Evolutionary conservation across 37 sponge, comb jelly and placozoan species (phyloP).

Genomic region (Diacarnus erythraeanus): DNA sequence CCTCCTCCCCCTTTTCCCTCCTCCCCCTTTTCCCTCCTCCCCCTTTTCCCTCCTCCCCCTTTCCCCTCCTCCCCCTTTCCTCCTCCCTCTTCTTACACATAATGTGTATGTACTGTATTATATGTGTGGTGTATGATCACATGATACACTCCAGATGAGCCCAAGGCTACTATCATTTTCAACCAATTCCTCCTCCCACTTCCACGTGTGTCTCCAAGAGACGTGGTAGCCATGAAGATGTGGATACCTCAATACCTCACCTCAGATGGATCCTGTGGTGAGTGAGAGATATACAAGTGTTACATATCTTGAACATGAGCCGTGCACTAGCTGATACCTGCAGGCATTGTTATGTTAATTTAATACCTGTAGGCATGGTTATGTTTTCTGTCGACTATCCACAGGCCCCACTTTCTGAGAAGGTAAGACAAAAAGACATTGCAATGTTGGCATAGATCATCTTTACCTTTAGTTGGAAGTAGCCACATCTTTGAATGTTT

Average conservation of each 20-base stretch:
- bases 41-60: background rate
- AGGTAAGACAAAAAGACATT: no score
- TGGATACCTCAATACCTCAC: constrained; percentile 73
- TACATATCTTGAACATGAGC: no score
- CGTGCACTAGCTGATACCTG: no score
- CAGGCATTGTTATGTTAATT: background rate
- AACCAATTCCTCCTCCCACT: constrained; percentile 76
- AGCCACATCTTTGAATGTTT: no score
- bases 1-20: no score
- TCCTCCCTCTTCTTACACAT: background rate
- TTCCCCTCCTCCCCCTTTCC: background rate
- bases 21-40: no score
- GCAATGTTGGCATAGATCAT: no score
- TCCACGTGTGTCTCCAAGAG: constrained; percentile 69
- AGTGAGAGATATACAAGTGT: no score
- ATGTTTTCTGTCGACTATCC: constrained; percentile 86
- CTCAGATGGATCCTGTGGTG: constrained; percentile 35
- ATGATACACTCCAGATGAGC: constrained; percentile 44
- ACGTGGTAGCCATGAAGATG: constrained; percentile 75
- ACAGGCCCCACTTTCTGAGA: constrained; percentile 46
- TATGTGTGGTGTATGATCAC: background rate
- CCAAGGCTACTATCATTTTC: constrained; percentile 58
- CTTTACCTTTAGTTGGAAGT: no score
- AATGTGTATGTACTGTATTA: no score
- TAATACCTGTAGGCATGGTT: constrained; percentile 52